Base-by-base conservation (phyloP, 2,888 invertebrate genomes). In the Cheilosia vernalis region DNA sequence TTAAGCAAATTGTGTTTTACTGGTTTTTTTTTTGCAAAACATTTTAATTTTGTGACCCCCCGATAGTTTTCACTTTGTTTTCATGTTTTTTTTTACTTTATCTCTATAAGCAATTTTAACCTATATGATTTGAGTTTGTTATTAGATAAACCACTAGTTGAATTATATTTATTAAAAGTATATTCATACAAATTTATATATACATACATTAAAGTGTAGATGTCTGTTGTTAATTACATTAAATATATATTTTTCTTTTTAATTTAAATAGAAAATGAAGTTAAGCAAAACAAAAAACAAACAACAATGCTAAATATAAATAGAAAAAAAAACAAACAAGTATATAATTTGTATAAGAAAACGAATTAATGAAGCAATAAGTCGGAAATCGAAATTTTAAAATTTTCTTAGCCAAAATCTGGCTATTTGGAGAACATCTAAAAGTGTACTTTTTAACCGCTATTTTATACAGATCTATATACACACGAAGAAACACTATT, bases 211-310 rank as follows among this genome's bases (percentile, higher is more conserved):
- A 88, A 88, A 89, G 84, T 88, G 90, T 91, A 91, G 91, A 90
- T 91, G 89, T 89, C 89, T 90, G 89, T 90, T 90, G 88, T 90
- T 91, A 89, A 87, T 87, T 84, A 79, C 69, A 81, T 81, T 81
- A 79, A 63, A 87, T 51, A 83, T 49, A 83, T 82, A 70, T 72
- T 58, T 79, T 79, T 72, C 72, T 66, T 79, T 80, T 72, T 64
- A 56, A 64, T 76, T 83, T 76, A 56, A 67, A 64, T 87, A 87
- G 87, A 67, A 70, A 53, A 69, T 15, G 19, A 61, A 60, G 2
- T 58, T 49, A 47, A 3, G 21, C 30, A 40, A 55, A 27, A n/a
- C n/a, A n/a, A 40, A 51, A 61, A 60, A 24, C 56, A 44, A 66
- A 47, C 10, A 55, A 63, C 44, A 56, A 72, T 64, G 27, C 63